A percentile compares a stretch with the other conserved stretches of the same genome.
Evolutionary conservation across 2,888 invertebrate species (phyloP).

Genomic region (Aelia acuminata): DNA sequence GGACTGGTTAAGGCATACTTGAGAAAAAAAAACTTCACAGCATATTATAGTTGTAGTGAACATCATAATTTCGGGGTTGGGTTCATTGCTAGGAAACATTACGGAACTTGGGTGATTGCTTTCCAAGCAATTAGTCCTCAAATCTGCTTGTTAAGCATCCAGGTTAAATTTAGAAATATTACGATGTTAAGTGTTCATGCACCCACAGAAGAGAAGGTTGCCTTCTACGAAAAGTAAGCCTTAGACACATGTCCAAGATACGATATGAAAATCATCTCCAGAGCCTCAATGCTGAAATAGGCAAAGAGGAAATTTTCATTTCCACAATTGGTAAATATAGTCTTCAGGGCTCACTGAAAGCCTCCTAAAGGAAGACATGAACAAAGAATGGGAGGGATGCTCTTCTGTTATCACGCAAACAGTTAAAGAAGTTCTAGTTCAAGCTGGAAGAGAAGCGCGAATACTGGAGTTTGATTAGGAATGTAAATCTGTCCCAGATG

Average conservation of each 20-base stretch:
- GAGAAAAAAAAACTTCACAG: neutral
- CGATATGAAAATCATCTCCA: neutral
- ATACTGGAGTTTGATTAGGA: neutral
- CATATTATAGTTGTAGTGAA: neutral
- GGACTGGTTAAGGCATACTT: too few species aligned
- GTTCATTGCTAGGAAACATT: neutral
- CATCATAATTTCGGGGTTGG: neutral
- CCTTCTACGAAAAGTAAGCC: neutral
- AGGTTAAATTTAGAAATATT: neutral
- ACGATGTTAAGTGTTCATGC: neutral
- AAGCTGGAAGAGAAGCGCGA: neutral
- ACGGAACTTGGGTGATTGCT: neutral
- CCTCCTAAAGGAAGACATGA: neutral
- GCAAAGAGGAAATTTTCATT: neutral
- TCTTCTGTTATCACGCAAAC: neutral
- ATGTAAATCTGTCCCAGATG: neutral
- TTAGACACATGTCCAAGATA: neutral
- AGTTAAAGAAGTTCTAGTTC: neutral
- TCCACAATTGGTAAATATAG: neutral
- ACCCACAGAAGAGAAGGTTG: neutral
- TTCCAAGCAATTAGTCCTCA: neutral
- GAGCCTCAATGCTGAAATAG: neutral
- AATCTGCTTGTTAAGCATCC: neutral
- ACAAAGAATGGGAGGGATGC: constrained; percentile 20
- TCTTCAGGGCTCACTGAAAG: neutral